These are phyloP conservation scores for Tympanuchus pallidicinctus DNA, from an alignment of 2,113 vertebrate genomes.

Conservation along the genomic window DNA sequence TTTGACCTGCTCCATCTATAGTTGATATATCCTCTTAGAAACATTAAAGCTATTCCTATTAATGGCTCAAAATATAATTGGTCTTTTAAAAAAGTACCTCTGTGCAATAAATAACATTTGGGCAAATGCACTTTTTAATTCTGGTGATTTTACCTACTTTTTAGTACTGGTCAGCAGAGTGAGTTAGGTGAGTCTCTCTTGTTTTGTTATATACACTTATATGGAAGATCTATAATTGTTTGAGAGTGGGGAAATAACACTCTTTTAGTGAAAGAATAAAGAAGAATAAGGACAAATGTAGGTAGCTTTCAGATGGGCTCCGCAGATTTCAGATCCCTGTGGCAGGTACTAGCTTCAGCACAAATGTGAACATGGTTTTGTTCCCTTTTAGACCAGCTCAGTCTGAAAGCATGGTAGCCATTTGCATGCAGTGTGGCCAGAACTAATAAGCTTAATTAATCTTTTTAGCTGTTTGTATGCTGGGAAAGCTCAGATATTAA, in stretches of 20 bases:
- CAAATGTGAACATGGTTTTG: accelerated
- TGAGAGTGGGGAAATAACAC: neutral
- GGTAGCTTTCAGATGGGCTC: neutral
- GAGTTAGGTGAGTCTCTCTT: neutral
- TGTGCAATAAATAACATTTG: neutral
- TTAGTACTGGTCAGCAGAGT: neutral
- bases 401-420: neutral
- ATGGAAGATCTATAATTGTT: neutral
- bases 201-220: neutral
- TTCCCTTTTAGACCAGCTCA: accelerated
- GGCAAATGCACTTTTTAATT: neutral
- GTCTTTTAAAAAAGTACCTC: neutral
- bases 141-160: neutral
- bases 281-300: neutral
- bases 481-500: neutral
- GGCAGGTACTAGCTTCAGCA: neutral
- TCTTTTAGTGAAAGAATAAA: neutral
- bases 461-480: neutral
- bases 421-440: neutral
- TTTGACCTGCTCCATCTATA: neutral
- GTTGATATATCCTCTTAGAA: neutral
- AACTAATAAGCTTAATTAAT: neutral
- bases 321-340: accelerated
- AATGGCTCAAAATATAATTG: neutral
- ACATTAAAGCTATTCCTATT: neutral